Evolutionary conservation across 2,888 invertebrate genomes (phyloP), one percentile per base, ranked within the genome.

Genomic region (Andrena trimmerana): DNA sequence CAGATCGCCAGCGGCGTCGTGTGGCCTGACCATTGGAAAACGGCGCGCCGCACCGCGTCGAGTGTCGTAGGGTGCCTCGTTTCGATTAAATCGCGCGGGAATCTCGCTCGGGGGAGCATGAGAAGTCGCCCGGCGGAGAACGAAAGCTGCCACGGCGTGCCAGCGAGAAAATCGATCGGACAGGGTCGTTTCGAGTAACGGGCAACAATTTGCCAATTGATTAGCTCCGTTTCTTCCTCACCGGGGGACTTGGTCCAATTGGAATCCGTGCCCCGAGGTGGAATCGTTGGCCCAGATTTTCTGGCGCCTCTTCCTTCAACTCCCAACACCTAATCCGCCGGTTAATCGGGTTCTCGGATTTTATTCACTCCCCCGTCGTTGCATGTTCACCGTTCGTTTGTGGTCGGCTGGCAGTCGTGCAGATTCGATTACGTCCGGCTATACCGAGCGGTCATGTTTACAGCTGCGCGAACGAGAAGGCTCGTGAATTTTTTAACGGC

Each of bases 201-300:
- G 92, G 81, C 84, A 86, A 86, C 88, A 90, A 91, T 92, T 90
- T 89, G 88, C 90, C 91, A 89, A 92, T 92, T 91, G 90, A 92
- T 92, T 90, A 90, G 85, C 87, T 88, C 87, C 63, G 65, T 65
- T 68, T 66, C 66, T 50, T 57, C 69, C 52, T 13, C 57, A 4
- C 57, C 57, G 1, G 13, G 33, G 27, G 31, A 42, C 66, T 54
- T 67, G 74, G 73, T 76, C 66, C 67, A 63, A 59, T 16, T 70
- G 70, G 78, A 77, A 80, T 82, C 66, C 76, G 33, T 62, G 74
- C 66, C 79, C 79, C 68, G 31, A 42, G 72, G 78, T 33, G n/a
- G n/a, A 16, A 50, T 20, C 16, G 36, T 66, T 62, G 81, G 42
- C 52, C 73, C 52, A 80, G 62, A 80, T 81, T 73, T 63, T 59